Conservation (phyloP, 2,797 vertebrate genomes). For the Clarias pachynema region DNA sequence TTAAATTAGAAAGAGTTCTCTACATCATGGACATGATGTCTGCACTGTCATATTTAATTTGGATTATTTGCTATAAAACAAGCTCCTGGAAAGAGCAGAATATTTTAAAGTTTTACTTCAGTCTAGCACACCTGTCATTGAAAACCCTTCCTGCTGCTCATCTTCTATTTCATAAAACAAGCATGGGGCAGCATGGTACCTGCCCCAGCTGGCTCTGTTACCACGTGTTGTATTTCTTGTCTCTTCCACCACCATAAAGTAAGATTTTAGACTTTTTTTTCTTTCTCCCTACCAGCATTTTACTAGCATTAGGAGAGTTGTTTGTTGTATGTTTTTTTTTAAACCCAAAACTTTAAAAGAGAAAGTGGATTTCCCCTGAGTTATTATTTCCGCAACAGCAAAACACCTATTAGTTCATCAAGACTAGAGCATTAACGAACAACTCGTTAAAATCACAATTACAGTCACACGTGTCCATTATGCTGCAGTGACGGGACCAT, state of each 20-base stretch:
- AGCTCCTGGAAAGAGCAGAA: neutral
- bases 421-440: neutral
- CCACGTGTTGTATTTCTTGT: neutral
- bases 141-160: neutral
- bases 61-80: neutral
- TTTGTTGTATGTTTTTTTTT: neutral
- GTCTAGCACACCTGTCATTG: neutral
- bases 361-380: neutral
- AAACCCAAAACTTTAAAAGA: neutral
- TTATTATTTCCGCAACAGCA: neutral
- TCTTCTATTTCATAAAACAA: neutral
- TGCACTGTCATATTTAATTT: neutral
- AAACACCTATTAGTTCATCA: neutral
- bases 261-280: neutral
- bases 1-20: neutral
- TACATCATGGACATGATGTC: neutral
- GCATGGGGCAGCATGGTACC: neutral
- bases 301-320: neutral
- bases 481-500: neutral
- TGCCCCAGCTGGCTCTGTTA: neutral
- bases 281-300: neutral
- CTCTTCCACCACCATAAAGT: neutral
- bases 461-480: neutral
- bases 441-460: neutral
- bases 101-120: neutral